A percentile compares a stretch with the other conserved stretches of the same genome.
These are phyloP conservation scores for Acanthis flammea DNA, from an alignment of 2,797 vertebrate genomes.

Conservation along the genomic window DNA sequence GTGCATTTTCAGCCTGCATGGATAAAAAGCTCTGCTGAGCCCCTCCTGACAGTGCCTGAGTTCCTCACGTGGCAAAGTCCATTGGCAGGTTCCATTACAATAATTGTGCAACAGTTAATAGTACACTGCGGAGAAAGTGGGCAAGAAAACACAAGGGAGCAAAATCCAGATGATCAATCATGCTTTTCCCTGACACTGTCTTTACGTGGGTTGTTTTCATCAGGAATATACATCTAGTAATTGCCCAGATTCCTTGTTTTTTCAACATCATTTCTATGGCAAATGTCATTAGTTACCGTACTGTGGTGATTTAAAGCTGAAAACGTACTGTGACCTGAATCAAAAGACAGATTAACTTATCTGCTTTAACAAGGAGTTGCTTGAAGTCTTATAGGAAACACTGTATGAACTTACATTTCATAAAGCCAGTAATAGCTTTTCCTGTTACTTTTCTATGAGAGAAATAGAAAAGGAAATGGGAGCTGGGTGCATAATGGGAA, in stretches of 20 bases:
- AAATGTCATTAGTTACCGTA: constrained; percentile 34
- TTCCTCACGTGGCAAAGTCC: not conserved
- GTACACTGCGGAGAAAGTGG: not conserved
- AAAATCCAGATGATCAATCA: constrained; percentile 53
- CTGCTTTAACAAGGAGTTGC: constrained; percentile 56
- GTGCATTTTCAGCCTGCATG: not conserved
- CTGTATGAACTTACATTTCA: constrained; percentile 42
- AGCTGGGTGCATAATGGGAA: not conserved
- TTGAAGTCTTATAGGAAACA: constrained; percentile 38
- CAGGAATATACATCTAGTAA: constrained; percentile 43
- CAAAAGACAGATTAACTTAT: constrained; percentile 56
- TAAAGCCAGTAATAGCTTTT: constrained; percentile 59
- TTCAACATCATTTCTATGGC: constrained; percentile 25
- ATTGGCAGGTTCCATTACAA: not conserved
- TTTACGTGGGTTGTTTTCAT: constrained; percentile 10
- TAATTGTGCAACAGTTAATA: not conserved
- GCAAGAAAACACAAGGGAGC: constrained; percentile 12
- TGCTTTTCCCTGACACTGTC: constrained; percentile 9
- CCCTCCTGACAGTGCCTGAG: not conserved
- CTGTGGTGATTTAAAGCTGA: constrained; percentile 49
- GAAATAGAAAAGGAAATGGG: constrained; percentile 45
- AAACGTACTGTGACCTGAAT: constrained; percentile 36
- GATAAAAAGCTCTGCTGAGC: not conserved
- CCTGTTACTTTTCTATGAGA: constrained; percentile 58
- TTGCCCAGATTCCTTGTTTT: constrained; percentile 31